Evolutionary conservation across 2,113 vertebrate species (phyloP).

Genomic region (Zosterops japonicus): DNA sequence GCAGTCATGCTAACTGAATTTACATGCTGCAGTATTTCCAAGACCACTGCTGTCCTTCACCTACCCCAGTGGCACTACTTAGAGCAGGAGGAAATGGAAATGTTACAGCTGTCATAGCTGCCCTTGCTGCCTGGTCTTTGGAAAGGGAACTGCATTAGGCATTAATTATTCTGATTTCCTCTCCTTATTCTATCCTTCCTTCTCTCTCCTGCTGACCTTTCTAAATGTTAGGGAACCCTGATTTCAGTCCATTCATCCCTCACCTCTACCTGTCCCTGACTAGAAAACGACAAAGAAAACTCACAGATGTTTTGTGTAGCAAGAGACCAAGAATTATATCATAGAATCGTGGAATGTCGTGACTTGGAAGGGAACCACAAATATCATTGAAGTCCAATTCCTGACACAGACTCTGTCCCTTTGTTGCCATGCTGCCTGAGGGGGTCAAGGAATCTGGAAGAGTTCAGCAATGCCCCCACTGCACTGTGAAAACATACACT

Average conservation of each 20-base stretch:
- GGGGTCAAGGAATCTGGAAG: background rate
- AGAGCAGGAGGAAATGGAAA: slow-evolving; percentile 61
- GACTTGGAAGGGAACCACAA: background rate
- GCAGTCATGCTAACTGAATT: slow-evolving; percentile 62
- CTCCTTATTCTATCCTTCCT: background rate
- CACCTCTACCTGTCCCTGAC: background rate
- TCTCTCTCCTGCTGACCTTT: slow-evolving; percentile 28
- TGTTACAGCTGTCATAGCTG: slow-evolving; percentile 61
- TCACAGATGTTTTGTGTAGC: background rate
- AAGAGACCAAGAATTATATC: background rate
- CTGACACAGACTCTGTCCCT: background rate
- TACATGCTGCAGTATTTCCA: slow-evolving; percentile 51
- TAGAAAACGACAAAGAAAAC: background rate
- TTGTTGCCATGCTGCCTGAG: accelerated
- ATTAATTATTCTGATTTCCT: slow-evolving; percentile 61
- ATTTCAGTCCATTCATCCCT: background rate
- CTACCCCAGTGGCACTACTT: slow-evolving; percentile 35
- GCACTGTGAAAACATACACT: background rate
- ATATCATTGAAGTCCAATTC: background rate
- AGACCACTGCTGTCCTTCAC: slow-evolving; percentile 64
- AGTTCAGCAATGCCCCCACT: background rate
- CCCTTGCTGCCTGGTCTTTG: slow-evolving; percentile 54
- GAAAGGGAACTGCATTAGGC: slow-evolving; percentile 29
- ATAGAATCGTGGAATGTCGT: background rate
- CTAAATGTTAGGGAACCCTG: slow-evolving; percentile 28